Base-by-base conservation (phyloP, 2,797 vertebrate species). In the Leptodactylus fallax region DNA sequence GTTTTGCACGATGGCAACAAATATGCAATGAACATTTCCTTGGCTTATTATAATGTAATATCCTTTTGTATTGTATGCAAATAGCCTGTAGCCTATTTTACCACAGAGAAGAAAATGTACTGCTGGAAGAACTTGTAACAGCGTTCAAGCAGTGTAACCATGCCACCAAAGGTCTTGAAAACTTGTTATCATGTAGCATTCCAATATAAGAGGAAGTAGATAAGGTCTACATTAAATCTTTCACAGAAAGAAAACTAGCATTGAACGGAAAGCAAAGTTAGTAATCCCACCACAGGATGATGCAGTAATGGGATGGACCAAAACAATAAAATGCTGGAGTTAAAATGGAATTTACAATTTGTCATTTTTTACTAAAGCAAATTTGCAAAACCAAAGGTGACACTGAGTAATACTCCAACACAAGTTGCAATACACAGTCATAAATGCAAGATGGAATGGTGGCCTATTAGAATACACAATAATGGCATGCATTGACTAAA, bases 241-340 rank as follows among this genome's bases (percentile, higher is more conserved):
- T 89, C 88, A 89, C 65, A 89, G 88, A 89, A 89, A 89, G 88
- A 89, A 87, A 89, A 89, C 45, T 49, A 65, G 13, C n/a, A 55
- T 76, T 67, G 49, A n/a, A 23, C 10, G 12, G 61, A 67, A 55
- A 78, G 19, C 45, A 83, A 87, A 74, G 23, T 45, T 36, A 81
- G 19, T 25, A 65, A 12, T 36, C 17, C 79, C 67, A 63, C 47
- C 0, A 51, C 7, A 19, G 36, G 6, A 9, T 23, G 11, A 58
- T 56, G 53, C 36, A 58, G 9, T 45, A 17, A 13, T 45, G 25
- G 8, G 36, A 17, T 19, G 17, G 49, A 45, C 19, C 21, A 53
- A 49, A 36, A 47, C 6, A 4, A 25, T n/a, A 71, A 45, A 19
- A 11, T n/a, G 45, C 17, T 19, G 65, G 45, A 8, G 25, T 9